phyloP scores from a whole-genome alignment of 2,113 vertebrate species.

The Pelecanoides urinatrix region DNA sequence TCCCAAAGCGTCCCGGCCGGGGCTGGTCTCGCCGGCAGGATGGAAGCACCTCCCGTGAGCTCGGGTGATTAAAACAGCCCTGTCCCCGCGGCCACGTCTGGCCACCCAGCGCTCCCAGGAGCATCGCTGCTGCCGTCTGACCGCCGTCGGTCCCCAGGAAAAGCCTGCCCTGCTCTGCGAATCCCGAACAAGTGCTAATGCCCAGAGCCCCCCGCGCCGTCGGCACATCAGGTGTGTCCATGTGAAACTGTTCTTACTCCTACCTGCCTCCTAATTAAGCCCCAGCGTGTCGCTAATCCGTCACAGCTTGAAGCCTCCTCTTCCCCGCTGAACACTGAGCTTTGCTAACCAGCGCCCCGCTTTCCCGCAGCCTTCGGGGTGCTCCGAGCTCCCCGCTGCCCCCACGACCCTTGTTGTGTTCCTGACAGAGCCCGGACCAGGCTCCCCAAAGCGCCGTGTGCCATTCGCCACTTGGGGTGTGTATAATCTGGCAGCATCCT shows the following conservation, averaged over 20 bases:
- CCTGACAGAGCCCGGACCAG: background rate
- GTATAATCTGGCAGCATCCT: background rate
- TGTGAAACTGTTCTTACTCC: background rate
- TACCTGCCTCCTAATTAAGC: background rate
- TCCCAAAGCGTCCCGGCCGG: fast-evolving
- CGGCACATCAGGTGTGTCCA: background rate
- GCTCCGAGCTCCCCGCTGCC: fast-evolving
- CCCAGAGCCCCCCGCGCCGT: fast-evolving
- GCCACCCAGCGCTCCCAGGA: background rate
- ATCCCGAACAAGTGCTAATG: background rate
- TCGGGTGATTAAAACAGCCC: too few relatives aligned
- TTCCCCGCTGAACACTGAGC: background rate
- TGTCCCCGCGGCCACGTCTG: background rate
- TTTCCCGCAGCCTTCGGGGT: background rate
- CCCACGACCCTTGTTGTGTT: background rate
- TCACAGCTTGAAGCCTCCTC: background rate
- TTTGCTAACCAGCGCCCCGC: background rate
- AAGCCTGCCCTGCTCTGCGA: background rate
- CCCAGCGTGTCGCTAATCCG: background rate
- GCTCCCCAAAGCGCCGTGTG: background rate
- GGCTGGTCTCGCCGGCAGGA: background rate
- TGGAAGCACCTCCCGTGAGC: background rate
- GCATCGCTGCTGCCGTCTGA: background rate
- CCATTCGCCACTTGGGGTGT: fast-evolving
- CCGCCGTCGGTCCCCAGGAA: fast-evolving